These are phyloP conservation scores for Entelurus aequoreus DNA, from an alignment of 2,113 vertebrate genomes.

Conservation along the genomic window DNA sequence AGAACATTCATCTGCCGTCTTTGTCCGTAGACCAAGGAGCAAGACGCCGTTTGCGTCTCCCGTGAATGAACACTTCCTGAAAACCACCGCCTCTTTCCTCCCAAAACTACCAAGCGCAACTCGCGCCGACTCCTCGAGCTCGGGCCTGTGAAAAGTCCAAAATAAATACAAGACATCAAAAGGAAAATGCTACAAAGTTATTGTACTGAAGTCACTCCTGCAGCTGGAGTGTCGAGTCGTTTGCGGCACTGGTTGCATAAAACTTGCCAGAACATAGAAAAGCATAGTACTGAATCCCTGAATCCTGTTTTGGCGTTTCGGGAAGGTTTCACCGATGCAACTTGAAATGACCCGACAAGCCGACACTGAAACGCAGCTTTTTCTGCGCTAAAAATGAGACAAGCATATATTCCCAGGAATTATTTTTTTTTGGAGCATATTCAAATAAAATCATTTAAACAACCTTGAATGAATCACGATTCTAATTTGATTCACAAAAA, in stretches of 20 bases:
- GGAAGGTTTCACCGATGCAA: conserved; percentile 41
- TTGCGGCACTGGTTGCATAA: conserved; percentile 75
- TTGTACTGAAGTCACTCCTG: conserved; percentile 63
- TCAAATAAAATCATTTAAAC: no score
- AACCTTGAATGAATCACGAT: no score
- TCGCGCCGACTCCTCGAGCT: conserved; percentile 45
- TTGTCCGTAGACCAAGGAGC: conserved; percentile 56
- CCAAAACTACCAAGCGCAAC: conserved; percentile 27
- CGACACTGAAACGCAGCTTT: not conserved
- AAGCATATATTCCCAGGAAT: no score
- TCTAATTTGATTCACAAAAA: no score
- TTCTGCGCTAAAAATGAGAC: no score
- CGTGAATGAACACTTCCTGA: conserved; percentile 59
- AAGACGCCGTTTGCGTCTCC: conserved; percentile 55
- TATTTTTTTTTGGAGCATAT: no score
- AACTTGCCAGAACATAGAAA: conserved; percentile 70
- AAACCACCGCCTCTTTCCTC: conserved; percentile 22
- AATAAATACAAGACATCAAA: conserved; percentile 68
- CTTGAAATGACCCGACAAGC: conserved; percentile 18
- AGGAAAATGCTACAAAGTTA: conserved; percentile 64
- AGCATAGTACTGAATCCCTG: conserved; percentile 79
- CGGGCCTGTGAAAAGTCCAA: conserved; percentile 64
- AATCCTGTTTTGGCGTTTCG: conserved; percentile 61
- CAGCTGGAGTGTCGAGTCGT: conserved; percentile 55
- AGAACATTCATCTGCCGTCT: conserved; percentile 63